Conservation (phyloP, 2,888 invertebrate genomes). For the Zaprionus bogoriensis region DNA sequence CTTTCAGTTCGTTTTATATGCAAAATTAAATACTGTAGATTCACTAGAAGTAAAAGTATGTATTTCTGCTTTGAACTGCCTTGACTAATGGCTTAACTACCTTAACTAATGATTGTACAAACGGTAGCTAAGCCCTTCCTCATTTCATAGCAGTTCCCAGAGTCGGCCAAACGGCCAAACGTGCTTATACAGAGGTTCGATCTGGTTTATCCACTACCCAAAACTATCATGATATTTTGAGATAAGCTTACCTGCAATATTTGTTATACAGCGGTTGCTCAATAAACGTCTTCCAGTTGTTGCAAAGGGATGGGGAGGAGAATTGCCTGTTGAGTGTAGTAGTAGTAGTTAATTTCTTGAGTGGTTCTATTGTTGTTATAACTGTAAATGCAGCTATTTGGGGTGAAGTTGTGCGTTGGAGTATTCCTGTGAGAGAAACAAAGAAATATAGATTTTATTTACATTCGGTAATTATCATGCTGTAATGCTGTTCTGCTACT, state of each 20-base stretch:
- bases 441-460: neutral
- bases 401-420: constrained; percentile 68
- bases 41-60: no score
- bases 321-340: constrained; percentile 25
- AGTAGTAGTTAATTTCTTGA: neutral
- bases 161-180: no score
- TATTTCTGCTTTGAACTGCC: no score
- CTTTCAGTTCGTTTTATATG: no score
- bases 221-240: neutral
- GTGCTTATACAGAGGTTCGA: neutral
- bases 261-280: no score
- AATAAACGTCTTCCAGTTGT: neutral
- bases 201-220: no score
- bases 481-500: no score
- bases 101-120: no score
- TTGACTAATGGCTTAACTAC: no score
- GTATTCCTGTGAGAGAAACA: constrained; percentile 61
- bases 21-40: no score
- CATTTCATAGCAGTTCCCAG: no score
- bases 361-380: constrained; percentile 6
- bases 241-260: constrained; percentile 19
- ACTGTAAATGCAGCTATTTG: constrained; percentile 19
- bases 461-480: neutral
- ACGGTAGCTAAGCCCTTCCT: no score
- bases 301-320: neutral